A percentile compares a stretch with the other conserved stretches of the same genome.
These are phyloP conservation scores for Tinea trinotella DNA, from an alignment of 2,888 invertebrate genomes.

Conservation along the genomic window DNA sequence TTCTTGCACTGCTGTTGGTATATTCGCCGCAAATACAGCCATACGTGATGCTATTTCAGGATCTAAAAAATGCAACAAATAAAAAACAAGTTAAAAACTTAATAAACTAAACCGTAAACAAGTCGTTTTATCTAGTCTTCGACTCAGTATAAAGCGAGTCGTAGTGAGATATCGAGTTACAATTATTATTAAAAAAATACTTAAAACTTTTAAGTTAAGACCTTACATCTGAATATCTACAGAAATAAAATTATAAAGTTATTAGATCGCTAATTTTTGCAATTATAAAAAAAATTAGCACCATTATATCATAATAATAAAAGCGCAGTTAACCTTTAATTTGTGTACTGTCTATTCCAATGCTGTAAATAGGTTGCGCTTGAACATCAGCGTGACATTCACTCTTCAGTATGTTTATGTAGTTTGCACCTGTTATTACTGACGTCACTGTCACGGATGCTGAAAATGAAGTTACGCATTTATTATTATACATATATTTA, in stretches of 20 bases:
- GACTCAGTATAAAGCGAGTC: too few relatives aligned
- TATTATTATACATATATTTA: too few relatives aligned
- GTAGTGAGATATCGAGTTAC: too few relatives aligned
- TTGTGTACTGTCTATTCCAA: neutral
- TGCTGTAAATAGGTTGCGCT: neutral
- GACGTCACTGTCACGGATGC: neutral
- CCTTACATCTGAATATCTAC: too few relatives aligned
- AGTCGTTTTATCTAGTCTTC: too few relatives aligned
- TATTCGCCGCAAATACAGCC: constrained; percentile 20
- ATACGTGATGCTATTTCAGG: constrained; percentile 24
- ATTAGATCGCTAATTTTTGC: too few relatives aligned
- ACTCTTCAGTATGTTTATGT: neutral
- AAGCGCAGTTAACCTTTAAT: neutral
- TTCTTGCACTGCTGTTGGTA: constrained; percentile 27
- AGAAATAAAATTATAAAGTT: too few relatives aligned
- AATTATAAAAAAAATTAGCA: too few relatives aligned
- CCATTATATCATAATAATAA: too few relatives aligned
- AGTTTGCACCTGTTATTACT: neutral
- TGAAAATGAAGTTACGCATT: neutral
- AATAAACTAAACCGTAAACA: neutral
- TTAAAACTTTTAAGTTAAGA: too few relatives aligned
- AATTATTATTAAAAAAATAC: too few relatives aligned
- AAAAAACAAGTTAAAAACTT: neutral
- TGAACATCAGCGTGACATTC: neutral
- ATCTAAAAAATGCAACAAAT: constrained; percentile 27